Evolutionary conservation across 2,797 vertebrate species (phyloP).

Genomic region (Coccyzus lansbergi): DNA sequence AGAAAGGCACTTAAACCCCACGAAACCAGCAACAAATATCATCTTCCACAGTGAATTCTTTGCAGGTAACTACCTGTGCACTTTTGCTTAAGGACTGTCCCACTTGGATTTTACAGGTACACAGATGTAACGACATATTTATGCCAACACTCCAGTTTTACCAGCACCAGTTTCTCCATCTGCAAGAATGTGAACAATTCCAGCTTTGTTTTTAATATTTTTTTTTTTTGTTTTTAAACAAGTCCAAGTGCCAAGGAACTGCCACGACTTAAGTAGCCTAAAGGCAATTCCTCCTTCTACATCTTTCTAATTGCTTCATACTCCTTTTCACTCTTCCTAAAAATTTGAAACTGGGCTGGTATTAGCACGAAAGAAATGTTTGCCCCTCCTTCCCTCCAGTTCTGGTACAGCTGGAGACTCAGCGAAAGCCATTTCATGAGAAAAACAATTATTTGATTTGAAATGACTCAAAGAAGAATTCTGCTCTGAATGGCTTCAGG

Average conservation of each 20-base stretch:
- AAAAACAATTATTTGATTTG: background rate
- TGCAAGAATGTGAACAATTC: background rate
- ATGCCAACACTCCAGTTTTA: background rate
- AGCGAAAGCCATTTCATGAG: background rate
- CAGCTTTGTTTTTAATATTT: background rate
- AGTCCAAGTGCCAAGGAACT: background rate
- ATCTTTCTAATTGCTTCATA: background rate
- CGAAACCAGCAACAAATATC: background rate
- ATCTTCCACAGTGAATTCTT: background rate
- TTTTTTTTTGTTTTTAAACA: background rate
- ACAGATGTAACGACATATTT: too few relatives aligned
- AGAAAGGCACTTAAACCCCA: background rate
- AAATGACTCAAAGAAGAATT: slow-evolving; percentile 1
- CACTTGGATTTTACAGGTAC: background rate
- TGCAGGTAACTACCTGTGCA: background rate
- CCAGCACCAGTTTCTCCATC: background rate
- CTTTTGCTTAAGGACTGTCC: background rate
- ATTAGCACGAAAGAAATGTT: background rate
- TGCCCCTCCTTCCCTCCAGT: background rate
- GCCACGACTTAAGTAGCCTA: background rate
- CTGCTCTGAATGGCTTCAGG: background rate
- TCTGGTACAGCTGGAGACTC: background rate
- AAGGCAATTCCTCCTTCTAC: background rate
- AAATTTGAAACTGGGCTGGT: background rate
- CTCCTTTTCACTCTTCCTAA: background rate